Evolutionary conservation across 2,113 vertebrate genomes (phyloP).

Genomic region (Cyrtonyx montezumae): DNA sequence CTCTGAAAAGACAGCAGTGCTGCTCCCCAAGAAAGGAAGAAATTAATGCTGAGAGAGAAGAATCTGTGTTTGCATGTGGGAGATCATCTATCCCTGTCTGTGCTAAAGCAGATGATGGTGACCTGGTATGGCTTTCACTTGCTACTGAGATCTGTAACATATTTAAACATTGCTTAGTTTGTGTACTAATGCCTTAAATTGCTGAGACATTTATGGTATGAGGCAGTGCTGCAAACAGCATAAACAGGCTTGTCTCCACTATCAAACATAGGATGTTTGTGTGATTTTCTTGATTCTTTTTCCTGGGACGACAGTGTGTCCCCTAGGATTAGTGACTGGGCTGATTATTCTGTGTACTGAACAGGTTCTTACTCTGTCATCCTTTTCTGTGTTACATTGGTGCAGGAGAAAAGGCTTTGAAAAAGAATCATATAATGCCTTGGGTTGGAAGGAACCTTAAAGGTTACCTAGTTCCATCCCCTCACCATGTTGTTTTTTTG

Average conservation of each 20-base stretch:
- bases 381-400: neutral
- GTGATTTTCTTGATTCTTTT: neutral
- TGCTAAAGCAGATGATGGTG: neutral
- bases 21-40: neutral
- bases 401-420: neutral
- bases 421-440: neutral
- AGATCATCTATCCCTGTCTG: neutral
- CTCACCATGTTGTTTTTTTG: too few relatives aligned
- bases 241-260: neutral
- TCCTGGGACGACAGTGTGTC: neutral
- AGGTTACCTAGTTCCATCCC: too few relatives aligned
- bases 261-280: neutral
- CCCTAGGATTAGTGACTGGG: neutral
- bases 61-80: neutral
- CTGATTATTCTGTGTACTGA: neutral
- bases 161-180: constrained; percentile 20
- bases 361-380: neutral
- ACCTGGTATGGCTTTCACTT: neutral
- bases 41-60: neutral
- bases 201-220: neutral
- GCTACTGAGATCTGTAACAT: constrained; percentile 2
- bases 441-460: too few relatives aligned
- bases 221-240: neutral
- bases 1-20: neutral
- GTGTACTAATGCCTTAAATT: neutral